A percentile compares a stretch with the other conserved stretches of the same genome.
Conservation (phyloP, 2,113 vertebrate species). For the Hippolais icterina region DNA sequence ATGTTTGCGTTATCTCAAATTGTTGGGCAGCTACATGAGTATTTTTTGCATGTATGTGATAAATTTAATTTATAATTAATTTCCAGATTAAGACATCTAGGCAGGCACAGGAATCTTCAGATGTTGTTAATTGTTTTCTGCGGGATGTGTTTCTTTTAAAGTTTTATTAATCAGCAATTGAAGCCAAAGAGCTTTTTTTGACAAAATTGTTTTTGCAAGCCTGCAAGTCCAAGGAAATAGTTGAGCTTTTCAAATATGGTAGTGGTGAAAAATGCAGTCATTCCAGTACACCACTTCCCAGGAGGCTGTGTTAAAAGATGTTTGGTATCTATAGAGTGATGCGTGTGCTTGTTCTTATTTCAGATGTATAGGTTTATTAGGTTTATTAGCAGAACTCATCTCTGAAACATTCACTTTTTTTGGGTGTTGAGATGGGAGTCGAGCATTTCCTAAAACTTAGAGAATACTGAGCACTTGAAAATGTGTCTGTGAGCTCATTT, state of each 20-base stretch:
- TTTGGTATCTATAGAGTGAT: not conserved
- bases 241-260: not conserved
- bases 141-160: constrained; percentile 43
- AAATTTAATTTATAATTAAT: constrained; percentile 56
- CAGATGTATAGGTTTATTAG: not conserved
- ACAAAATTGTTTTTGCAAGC: not conserved
- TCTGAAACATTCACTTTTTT: not conserved
- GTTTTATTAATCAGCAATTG: constrained; percentile 4
- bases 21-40: not conserved
- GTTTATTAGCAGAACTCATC: not conserved
- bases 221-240: not conserved
- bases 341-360: not conserved
- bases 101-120: constrained; percentile 14
- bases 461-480: not conserved
- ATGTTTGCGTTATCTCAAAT: constrained; percentile 14
- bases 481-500: not conserved
- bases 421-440: not conserved
- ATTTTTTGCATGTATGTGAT: constrained; percentile 35
- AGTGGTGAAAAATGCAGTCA: not conserved
- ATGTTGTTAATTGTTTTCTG: constrained; percentile 57
- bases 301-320: not conserved
- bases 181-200: constrained; percentile 2
- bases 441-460: not conserved
- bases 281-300: not conserved
- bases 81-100: constrained; percentile 32